These are phyloP conservation scores for Chiloscyllium punctatum DNA, from an alignment of 2,797 vertebrate genomes.

Conservation along the genomic window DNA sequence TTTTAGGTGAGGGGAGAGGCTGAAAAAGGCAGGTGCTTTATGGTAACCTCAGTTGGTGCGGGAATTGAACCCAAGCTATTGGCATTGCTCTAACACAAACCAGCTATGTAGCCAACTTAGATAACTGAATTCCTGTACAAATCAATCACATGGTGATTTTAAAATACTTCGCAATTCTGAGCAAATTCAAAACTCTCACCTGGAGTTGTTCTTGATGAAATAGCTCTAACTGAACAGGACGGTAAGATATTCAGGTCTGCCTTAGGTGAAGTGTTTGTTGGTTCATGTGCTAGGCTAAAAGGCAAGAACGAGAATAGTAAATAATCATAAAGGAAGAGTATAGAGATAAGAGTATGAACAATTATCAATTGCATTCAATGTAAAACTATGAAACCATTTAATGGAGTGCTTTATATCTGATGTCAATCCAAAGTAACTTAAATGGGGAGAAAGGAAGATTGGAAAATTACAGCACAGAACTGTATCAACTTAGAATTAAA, in stretches of 20 bases:
- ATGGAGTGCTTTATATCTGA: background rate
- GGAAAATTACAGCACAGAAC: background rate
- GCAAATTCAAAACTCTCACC: conserved; percentile 57
- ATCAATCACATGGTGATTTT: background rate
- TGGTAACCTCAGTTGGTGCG: too few relatives aligned
- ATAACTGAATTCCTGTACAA: background rate
- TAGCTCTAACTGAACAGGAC: conserved; percentile 54
- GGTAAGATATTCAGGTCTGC: conserved; percentile 67
- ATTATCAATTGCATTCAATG: background rate
- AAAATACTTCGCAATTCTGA: background rate
- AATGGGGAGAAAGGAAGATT: too few relatives aligned
- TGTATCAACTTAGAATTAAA: background rate
- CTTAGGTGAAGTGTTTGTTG: conserved; percentile 71
- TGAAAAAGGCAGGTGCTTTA: too few relatives aligned
- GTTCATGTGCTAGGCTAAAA: conserved; percentile 78
- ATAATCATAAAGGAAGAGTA: background rate
- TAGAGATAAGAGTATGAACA: background rate
- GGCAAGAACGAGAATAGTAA: conserved; percentile 37
- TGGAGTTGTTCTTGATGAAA: conserved; percentile 69
- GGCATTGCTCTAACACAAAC: too few relatives aligned
- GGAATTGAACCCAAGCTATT: too few relatives aligned
- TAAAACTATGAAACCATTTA: background rate
- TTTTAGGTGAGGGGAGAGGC: too few relatives aligned
- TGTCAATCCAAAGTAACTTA: background rate
- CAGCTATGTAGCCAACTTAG: too few relatives aligned